Conservation (phyloP, 2,797 vertebrate genomes). For the Intellagama lesueurii region DNA sequence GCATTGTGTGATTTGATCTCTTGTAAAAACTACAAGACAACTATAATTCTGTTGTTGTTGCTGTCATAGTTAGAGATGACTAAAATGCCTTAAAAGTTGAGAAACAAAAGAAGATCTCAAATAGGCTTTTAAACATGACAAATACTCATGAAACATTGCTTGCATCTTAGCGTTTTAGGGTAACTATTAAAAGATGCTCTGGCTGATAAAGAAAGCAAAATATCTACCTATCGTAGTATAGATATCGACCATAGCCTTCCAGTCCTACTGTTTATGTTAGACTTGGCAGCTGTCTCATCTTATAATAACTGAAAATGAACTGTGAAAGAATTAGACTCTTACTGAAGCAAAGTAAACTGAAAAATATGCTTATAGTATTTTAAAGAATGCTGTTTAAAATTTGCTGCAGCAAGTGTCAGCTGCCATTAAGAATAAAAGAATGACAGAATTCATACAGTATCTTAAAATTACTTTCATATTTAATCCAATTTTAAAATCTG, state of each 20-base stretch:
- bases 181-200: not conserved
- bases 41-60: not conserved
- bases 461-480: not conserved
- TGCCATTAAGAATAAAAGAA: not conserved
- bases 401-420: conserved; percentile 17
- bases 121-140: too few relatives aligned
- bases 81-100: not conserved
- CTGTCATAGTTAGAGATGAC: not conserved
- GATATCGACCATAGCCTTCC: not conserved
- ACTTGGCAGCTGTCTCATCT: not conserved
- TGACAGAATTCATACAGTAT: not conserved
- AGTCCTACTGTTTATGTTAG: not conserved
- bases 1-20: not conserved
- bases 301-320: not conserved
- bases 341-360: not conserved
- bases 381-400: conserved; percentile 9
- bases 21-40: not conserved
- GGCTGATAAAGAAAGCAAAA: not conserved
- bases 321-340: not conserved
- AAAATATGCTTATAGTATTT: not conserved
- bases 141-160: not conserved
- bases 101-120: not conserved
- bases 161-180: not conserved
- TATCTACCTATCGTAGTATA: not conserved
- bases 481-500: not conserved